These are phyloP conservation scores for Limenitis camilla DNA, from an alignment of 2,888 invertebrate species.

Conservation along the genomic window DNA sequence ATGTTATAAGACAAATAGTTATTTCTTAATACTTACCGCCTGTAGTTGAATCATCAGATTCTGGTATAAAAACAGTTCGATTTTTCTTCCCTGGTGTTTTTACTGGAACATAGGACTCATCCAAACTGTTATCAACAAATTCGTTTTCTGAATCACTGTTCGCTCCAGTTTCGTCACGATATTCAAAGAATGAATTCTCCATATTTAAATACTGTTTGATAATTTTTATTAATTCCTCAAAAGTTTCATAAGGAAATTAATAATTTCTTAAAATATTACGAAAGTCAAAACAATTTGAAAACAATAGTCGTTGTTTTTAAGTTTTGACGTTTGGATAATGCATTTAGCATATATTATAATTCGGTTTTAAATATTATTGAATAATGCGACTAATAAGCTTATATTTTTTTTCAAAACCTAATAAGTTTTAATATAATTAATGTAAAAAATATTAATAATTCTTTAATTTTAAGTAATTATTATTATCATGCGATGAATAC, in stretches of 20 bases:
- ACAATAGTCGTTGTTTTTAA: constrained; percentile 9
- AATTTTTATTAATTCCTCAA: too few species aligned
- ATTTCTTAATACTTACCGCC: constrained; percentile 34
- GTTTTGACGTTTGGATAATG: constrained; percentile 9
- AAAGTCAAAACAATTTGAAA: constrained; percentile 12
- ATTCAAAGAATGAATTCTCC: constrained; percentile 64
- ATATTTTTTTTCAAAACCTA: too few species aligned
- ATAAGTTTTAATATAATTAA: too few species aligned
- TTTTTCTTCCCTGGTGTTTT: constrained; percentile 44
- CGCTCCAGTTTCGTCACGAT: constrained; percentile 45
- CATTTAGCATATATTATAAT: not conserved
- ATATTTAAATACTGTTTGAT: constrained; percentile 26
- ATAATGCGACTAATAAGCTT: too few species aligned
- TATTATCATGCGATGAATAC: too few species aligned
- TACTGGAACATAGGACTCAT: constrained; percentile 38
- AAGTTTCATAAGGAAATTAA: too few species aligned
- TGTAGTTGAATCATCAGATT: constrained; percentile 53
- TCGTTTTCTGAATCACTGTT: constrained; percentile 50
- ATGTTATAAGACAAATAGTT: not conserved
- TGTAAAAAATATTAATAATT: too few species aligned
- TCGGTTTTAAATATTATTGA: too few species aligned
- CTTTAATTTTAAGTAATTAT: too few species aligned
- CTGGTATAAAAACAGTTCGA: constrained; percentile 54
- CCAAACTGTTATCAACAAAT: constrained; percentile 54
- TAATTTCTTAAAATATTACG: too few species aligned